Conservation (phyloP, 2,113 vertebrate genomes). For the Cheirogaleus medius region DNA sequence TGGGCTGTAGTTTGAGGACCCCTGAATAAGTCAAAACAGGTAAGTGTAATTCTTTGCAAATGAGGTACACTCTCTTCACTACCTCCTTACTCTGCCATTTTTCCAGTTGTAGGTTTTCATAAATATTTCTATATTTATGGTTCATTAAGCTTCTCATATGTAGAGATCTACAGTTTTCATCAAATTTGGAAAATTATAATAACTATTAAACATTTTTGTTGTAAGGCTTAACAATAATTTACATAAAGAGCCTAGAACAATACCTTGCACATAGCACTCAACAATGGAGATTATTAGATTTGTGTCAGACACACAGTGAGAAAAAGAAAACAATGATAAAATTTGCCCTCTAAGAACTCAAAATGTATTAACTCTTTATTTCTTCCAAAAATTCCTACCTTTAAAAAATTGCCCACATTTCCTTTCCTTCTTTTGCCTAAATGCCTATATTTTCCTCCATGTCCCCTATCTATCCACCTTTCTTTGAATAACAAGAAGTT, state of each 20-base stretch:
- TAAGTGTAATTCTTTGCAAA: neutral
- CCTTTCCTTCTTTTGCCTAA: neutral
- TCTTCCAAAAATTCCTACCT: neutral
- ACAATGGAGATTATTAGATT: neutral
- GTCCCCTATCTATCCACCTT: neutral
- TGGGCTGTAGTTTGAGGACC: too few species aligned
- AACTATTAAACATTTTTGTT: conserved; percentile 32
- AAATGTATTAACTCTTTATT: neutral
- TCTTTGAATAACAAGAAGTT: neutral
- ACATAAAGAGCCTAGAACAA: neutral
- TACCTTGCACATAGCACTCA: neutral
- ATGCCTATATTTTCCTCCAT: neutral
- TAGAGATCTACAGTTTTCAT: neutral
- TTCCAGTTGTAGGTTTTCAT: neutral
- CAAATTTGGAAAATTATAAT: conserved; percentile 25
- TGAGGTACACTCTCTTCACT: neutral
- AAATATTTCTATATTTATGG: neutral
- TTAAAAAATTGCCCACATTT: neutral
- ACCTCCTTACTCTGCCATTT: neutral
- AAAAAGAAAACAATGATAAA: neutral
- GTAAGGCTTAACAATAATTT: neutral
- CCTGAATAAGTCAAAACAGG: neutral
- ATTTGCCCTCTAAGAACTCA: neutral
- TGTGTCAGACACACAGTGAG: neutral
- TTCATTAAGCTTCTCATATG: neutral